Conservation (phyloP, 2,888 invertebrate genomes). For the Melipona beecheii region DNA sequence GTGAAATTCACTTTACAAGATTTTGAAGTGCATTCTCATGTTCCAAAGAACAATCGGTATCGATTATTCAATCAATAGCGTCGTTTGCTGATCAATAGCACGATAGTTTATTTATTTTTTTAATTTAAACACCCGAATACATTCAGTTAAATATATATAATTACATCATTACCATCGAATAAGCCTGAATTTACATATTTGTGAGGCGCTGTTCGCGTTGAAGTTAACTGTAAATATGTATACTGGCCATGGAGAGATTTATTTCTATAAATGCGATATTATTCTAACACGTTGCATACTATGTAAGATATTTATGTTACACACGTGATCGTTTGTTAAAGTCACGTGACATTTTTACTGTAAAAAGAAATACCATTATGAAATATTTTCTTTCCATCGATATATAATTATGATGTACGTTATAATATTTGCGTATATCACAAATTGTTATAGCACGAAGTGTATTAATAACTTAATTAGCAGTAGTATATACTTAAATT, state of each 20-base stretch:
- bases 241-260: background rate
- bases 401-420: background rate
- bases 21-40: conserved; percentile 3
- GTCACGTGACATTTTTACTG: background rate
- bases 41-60: background rate
- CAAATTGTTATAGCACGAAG: no score
- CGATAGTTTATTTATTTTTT: conserved; percentile 14
- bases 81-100: background rate
- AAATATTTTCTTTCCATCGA: background rate
- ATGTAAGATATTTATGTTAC: background rate
- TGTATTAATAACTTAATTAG: background rate
- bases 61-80: background rate
- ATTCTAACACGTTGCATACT: background rate
- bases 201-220: conserved; percentile 8
- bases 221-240: conserved; percentile 29
- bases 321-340: background rate
- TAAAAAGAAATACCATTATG: background rate
- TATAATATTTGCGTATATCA: background rate
- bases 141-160: conserved; percentile 8
- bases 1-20: background rate
- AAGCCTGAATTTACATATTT: conserved; percentile 30
- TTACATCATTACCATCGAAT: conserved; percentile 38
- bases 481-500: background rate
- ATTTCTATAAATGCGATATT: background rate
- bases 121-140: background rate